Evolutionary conservation across 1,140 invertebrate species (phyloP).

Genomic region (Maniola jurtina): DNA sequence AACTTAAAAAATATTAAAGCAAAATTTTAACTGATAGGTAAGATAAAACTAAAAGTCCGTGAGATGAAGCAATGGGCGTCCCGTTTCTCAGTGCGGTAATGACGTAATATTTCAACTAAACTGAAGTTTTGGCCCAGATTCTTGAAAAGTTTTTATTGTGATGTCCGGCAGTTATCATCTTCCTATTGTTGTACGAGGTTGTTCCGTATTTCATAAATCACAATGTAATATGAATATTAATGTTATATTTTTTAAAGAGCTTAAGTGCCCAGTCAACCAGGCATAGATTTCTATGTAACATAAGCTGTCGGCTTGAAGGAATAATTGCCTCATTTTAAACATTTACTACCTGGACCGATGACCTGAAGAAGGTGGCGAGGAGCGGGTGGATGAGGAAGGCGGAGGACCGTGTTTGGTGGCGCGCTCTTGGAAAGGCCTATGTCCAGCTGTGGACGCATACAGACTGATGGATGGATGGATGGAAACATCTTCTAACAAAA

Average conservation of each 20-base stretch:
- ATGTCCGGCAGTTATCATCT: slow-evolving; percentile 34
- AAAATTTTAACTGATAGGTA: slow-evolving; percentile 1
- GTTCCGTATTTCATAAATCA: slow-evolving; percentile 18
- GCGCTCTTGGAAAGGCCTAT: no score
- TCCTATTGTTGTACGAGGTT: slow-evolving; percentile 37
- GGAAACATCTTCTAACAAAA: no score
- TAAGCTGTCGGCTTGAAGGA: no score
- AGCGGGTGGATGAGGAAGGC: no score
- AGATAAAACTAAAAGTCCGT: slow-evolving; percentile 21
- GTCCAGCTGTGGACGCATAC: no score
- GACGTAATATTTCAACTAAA: slow-evolving; percentile 42
- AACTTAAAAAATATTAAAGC: neutral
- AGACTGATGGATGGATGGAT: no score
- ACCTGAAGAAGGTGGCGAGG: no score
- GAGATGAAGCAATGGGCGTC: slow-evolving; percentile 30
- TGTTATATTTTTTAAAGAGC: neutral
- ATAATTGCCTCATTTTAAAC: no score
- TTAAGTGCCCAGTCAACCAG: neutral
- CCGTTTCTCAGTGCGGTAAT: slow-evolving; percentile 38
- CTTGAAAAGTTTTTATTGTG: slow-evolving; percentile 46
- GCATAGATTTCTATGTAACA: no score
- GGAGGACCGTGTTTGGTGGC: no score
- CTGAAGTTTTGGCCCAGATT: slow-evolving; percentile 43
- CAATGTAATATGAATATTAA: neutral
- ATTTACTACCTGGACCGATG: no score